These are phyloP conservation scores for Norana najaformis DNA, from an alignment of 2,888 invertebrate species.

Conservation along the genomic window DNA sequence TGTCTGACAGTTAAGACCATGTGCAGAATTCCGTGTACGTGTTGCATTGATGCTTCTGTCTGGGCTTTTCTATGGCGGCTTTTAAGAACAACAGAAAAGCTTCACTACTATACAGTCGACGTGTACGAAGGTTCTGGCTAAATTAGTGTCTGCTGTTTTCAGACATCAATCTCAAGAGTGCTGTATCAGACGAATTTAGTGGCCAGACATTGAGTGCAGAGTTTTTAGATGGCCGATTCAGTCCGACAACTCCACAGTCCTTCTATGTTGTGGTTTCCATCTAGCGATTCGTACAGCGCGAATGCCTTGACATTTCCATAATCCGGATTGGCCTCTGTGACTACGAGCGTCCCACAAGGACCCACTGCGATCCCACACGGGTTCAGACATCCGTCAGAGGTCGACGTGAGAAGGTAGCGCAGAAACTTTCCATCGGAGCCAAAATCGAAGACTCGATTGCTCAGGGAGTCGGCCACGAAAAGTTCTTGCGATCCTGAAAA, in stretches of 20 bases:
- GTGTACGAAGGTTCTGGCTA: too few species aligned
- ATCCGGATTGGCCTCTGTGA: conserved; percentile 32
- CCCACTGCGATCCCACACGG: conserved; percentile 40
- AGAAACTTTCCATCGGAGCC: conserved; percentile 27
- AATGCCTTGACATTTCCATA: conserved; percentile 26
- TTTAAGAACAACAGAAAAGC: too few species aligned
- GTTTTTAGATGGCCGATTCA: conserved; percentile 17
- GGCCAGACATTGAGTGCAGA: too few species aligned
- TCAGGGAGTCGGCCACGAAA: conserved; percentile 34
- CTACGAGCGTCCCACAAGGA: conserved; percentile 37
- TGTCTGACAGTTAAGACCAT: too few species aligned
- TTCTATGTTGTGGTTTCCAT: conserved; percentile 26
- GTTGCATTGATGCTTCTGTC: too few species aligned
- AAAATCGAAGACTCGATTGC: conserved; percentile 35
- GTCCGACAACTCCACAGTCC: not conserved
- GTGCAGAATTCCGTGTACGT: too few species aligned
- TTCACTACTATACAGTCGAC: too few species aligned
- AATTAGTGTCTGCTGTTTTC: too few species aligned
- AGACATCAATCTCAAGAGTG: too few species aligned
- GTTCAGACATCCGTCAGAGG: conserved; percentile 29
- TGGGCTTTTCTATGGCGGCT: too few species aligned
- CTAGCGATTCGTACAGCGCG: conserved; percentile 25
- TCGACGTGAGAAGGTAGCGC: conserved; percentile 24
- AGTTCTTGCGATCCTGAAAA: not conserved
- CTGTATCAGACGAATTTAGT: too few species aligned